Evolutionary conservation across 2,797 vertebrate genomes (phyloP).

Genomic region (Etheostoma perlongum): DNA sequence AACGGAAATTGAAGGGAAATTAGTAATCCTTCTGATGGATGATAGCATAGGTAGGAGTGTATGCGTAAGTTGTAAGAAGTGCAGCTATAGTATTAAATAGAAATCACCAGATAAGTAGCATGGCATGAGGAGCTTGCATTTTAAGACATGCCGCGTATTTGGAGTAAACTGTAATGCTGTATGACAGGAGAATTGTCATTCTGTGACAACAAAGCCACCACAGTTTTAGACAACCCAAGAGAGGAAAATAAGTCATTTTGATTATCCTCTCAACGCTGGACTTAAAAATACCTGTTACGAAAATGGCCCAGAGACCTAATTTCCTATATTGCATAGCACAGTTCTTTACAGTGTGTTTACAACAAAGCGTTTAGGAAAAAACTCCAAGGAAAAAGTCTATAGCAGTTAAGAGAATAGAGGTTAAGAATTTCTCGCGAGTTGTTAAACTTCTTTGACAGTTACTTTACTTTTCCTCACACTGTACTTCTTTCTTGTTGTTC

Average conservation of each 20-base stretch:
- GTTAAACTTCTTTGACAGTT: conserved; percentile 85
- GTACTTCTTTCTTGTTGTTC: conserved; percentile 77
- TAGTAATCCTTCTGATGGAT: conserved; percentile 85
- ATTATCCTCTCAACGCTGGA: conserved; percentile 47
- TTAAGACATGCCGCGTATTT: conserved; percentile 39
- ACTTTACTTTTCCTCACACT: conserved; percentile 78
- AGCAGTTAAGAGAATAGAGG: conserved; percentile 62
- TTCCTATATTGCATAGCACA: conserved; percentile 11
- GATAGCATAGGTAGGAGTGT: conserved; percentile 76
- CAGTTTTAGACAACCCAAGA: conserved; percentile 27
- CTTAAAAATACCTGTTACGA: conserved; percentile 45
- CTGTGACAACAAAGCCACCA: conserved; percentile 43
- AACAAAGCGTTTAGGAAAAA: conserved; percentile 47
- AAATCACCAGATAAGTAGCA: conserved; percentile 67
- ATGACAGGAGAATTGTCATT: conserved; percentile 56
- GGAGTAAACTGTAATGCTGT: conserved; percentile 49
- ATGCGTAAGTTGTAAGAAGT: conserved; percentile 73
- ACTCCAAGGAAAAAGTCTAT: conserved; percentile 38
- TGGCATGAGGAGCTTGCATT: conserved; percentile 53
- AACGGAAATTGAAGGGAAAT: conserved; percentile 85
- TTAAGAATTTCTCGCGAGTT: conserved; percentile 72
- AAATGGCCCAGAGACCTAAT: conserved; percentile 50
- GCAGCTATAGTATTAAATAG: conserved; percentile 65
- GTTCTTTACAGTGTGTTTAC: conserved; percentile 33
- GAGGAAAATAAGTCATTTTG: conserved; percentile 32